Evolutionary conservation across 2,797 vertebrate species (phyloP), one percentile per base, ranked within the genome.

Genomic region (Aulostomus chinensis): DNA sequence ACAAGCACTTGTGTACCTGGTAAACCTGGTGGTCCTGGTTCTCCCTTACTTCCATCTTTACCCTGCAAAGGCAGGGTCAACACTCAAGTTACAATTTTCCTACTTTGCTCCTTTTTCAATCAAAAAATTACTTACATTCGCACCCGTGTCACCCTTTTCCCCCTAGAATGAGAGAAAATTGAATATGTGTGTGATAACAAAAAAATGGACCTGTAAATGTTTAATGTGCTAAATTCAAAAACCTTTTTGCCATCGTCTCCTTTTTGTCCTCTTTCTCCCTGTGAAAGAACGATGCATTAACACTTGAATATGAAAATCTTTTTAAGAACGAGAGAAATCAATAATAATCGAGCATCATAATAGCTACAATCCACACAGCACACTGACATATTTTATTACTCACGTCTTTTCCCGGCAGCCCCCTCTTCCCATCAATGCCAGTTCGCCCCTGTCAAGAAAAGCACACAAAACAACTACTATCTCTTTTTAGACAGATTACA

Each of bases 401-500:
- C 70, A 92, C 92, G 59, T 92, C 86, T 65, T 87, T 91, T 63
- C 88, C 92, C 13, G 87, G 16, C 33, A 83, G 42, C 38, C 91
- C 92, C 45, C 91, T 85, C 61, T 93, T 93, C 28, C 92, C 92
- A 36, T 93, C 92, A 14, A 86, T 64, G 31, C 90, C 91, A 37
- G 91, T 53, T 72, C 78, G 86, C 9, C 92, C 92, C 91, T 93
- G 54, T 1, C 50, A 16, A 82, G 32, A 58, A 55, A 7, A 59
- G 3, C 13, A 58, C 31, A 54, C 15, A 22, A 62, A 60, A 47
- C 28, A 48, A 21, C 1, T 1, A 21, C 10, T 41, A 14, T 32
- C n/a, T 20, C n/a, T 33, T 28, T 47, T 14, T 33, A 24, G 22
- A 24, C 2, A 51, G 33, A 46, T 22, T 55, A n/a, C n/a, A n/a